phyloP scores from a whole-genome alignment of 1,140 invertebrate genomes.

The Hesperophylax magnus region DNA sequence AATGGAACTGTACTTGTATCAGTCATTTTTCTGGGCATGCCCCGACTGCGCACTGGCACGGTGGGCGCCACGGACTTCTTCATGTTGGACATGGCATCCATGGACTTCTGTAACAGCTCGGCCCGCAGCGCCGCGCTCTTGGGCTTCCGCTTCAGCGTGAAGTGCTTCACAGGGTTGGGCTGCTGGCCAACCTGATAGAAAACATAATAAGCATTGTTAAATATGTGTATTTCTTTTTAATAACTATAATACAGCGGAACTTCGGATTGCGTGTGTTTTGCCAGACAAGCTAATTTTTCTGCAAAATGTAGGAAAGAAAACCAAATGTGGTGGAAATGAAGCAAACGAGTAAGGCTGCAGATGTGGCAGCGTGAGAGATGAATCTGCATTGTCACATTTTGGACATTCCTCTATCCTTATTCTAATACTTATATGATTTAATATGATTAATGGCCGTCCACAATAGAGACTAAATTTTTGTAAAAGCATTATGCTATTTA shows the following conservation, averaged over 20 bases:
- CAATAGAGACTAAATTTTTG: no score
- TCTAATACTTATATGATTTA: no score
- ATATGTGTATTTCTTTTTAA: no score
- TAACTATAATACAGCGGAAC: no score
- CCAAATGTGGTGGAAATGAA: no score
- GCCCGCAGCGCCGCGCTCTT: conserved; percentile 93
- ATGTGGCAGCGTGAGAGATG: background rate
- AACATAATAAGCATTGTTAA: no score
- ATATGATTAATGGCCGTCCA: no score
- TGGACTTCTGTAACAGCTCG: conserved; percentile 92
- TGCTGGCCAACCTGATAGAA: conserved; percentile 72
- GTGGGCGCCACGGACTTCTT: conserved; percentile 92
- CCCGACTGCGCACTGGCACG: conserved; percentile 91
- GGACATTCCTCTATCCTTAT: background rate
- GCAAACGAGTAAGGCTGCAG: no score
- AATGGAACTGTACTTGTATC: conserved; percentile 83
- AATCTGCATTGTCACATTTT: background rate
- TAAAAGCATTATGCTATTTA: no score
- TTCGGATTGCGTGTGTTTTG: no score
- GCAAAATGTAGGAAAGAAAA: no score
- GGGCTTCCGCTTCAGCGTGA: conserved; percentile 94
- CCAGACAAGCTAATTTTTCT: no score
- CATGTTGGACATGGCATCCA: conserved; percentile 88
- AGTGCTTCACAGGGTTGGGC: conserved; percentile 86
- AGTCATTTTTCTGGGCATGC: conserved; percentile 97